Conservation (phyloP, 1,140 invertebrate genomes). For the Diorhabda elongata region DNA sequence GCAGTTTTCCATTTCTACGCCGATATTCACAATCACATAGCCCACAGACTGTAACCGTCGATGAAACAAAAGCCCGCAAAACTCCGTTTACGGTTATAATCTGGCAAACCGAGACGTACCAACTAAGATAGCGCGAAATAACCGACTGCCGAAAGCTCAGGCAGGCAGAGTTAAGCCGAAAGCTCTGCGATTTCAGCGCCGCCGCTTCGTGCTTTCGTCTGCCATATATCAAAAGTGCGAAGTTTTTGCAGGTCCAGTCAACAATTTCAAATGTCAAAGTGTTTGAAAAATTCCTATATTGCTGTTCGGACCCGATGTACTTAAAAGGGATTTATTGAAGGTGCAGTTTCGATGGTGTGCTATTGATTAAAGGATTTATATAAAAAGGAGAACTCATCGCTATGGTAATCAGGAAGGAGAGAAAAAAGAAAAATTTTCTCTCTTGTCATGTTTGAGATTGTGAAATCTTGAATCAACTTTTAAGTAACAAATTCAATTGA, state of each 20-base stretch:
- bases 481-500: too few relatives aligned
- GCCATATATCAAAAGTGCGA: slow-evolving; percentile 15
- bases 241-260: slow-evolving; percentile 17
- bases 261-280: slow-evolving; percentile 20
- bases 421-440: neutral
- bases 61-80: too few relatives aligned
- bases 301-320: slow-evolving; percentile 15
- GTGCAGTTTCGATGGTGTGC: slow-evolving; percentile 5
- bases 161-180: slow-evolving; percentile 14
- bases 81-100: too few relatives aligned
- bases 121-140: slow-evolving; percentile 12
- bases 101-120: neutral
- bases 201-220: slow-evolving; percentile 1
- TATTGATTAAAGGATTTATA: slow-evolving; percentile 14
- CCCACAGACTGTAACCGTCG: too few relatives aligned
- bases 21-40: too few relatives aligned
- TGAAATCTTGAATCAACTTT: too few relatives aligned
- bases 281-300: slow-evolving; percentile 19
- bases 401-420: neutral
- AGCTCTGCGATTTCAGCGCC: slow-evolving; percentile 16
- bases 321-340: slow-evolving; percentile 16
- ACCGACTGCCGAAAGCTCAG: slow-evolving; percentile 19
- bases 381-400: neutral
- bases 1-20: too few relatives aligned
- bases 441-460: too few relatives aligned